phyloP scores from a whole-genome alignment of 2,888 invertebrate genomes.

The Epicampocera succincta region DNA sequence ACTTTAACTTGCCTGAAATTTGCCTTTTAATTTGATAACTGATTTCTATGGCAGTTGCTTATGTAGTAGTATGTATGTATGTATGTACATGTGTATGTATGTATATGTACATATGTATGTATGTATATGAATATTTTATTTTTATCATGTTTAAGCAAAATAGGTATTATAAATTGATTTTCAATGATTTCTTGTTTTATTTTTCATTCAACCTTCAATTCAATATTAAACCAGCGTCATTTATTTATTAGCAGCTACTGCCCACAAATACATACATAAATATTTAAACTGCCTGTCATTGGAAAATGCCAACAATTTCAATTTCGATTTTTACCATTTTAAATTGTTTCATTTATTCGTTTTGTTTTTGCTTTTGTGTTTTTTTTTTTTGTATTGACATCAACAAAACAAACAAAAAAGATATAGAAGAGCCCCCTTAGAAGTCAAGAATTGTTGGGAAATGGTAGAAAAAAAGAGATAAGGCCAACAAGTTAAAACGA shows the following conservation, averaged over 20 bases:
- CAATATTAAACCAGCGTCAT: conserved; percentile 1
- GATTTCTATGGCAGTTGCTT: no score
- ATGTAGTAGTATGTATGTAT: no score
- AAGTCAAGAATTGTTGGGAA: conserved; percentile 34
- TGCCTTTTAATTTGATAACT: no score
- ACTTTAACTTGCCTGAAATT: no score
- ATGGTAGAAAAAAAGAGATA: conserved; percentile 59
- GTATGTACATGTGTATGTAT: no score
- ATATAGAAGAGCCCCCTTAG: conserved; percentile 35
- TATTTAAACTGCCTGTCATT: neutral
- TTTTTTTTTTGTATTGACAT: conserved; percentile 26
- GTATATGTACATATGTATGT: no score
- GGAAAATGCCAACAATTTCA: conserved; percentile 31
- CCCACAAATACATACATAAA: conserved; percentile 10
- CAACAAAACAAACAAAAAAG: conserved; percentile 11
- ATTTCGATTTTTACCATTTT: conserved; percentile 47
- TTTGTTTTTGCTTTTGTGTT: conserved; percentile 14
- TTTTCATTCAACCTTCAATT: neutral
- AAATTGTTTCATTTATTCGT: neutral
- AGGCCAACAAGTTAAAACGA: conserved; percentile 71
- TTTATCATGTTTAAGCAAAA: no score
- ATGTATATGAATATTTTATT: no score
- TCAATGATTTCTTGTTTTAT: no score
- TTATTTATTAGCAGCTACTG: conserved; percentile 2
- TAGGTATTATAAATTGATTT: neutral